Percentiles rank a stretch among this genome's conserved stretches.
phyloP scores from a whole-genome alignment of 2,113 vertebrate genomes.

The Turdus rufiventris region DNA sequence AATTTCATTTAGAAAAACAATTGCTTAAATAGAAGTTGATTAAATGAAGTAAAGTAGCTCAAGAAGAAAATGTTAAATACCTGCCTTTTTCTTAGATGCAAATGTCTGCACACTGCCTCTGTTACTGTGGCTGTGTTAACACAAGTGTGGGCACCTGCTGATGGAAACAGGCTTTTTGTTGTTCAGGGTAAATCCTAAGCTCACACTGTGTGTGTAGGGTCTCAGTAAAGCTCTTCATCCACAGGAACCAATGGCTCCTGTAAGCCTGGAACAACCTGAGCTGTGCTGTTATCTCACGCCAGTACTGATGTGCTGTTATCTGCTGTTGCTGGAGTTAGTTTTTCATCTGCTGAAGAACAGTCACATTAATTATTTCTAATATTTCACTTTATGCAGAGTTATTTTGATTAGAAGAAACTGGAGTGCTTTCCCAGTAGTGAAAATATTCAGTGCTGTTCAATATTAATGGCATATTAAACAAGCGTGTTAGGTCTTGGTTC shows the following conservation, averaged over 20 bases:
- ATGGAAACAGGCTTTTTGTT: neutral
- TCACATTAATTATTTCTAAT: neutral
- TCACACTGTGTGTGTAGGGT: neutral
- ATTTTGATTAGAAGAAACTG: neutral
- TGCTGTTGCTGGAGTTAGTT: neutral
- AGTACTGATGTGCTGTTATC: neutral
- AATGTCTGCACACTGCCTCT: fast-evolving
- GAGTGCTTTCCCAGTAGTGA: neutral
- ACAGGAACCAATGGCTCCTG: neutral
- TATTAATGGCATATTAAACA: neutral
- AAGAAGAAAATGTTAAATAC: neutral
- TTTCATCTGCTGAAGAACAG: neutral
- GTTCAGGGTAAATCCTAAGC: neutral
- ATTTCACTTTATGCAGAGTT: neutral
- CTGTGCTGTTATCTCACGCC: neutral
- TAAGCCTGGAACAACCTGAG: neutral
- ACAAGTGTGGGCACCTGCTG: neutral
- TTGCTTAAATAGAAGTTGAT: neutral
- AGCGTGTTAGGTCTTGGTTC: neutral
- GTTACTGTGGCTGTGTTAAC: neutral
- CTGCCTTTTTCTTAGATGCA: neutral
- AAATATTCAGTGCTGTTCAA: neutral
- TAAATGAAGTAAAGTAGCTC: neutral
- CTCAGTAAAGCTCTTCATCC: neutral
- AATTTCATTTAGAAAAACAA: neutral